Conservation (phyloP, 2,888 invertebrate genomes). For the Nomada ferruginata region DNA sequence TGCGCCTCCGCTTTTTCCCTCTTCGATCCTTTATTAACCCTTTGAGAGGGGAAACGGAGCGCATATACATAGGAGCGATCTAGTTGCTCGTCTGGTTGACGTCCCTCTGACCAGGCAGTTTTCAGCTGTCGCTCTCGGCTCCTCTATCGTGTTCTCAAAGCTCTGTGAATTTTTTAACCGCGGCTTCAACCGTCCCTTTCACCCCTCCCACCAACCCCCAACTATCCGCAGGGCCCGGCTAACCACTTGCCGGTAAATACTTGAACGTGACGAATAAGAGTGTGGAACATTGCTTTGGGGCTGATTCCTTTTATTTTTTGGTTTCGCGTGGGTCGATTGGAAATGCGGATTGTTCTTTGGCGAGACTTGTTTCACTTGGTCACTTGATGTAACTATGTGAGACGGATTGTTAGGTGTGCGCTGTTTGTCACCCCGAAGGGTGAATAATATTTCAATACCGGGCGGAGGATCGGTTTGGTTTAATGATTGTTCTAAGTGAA, state of each 20-base stretch:
- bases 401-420: too few species aligned
- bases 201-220: background rate
- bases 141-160: slow-evolving; percentile 31
- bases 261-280: background rate
- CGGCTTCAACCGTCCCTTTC: background rate
- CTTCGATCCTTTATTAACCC: slow-evolving; percentile 47
- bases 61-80: slow-evolving; percentile 14
- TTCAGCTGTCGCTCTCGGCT: slow-evolving; percentile 39
- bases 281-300: slow-evolving; percentile 6
- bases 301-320: background rate
- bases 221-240: background rate
- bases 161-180: slow-evolving; percentile 40
- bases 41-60: slow-evolving; percentile 29
- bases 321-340: background rate
- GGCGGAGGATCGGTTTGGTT: too few species aligned
- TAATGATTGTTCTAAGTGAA: too few species aligned
- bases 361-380: too few species aligned
- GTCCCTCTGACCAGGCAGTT: slow-evolving; percentile 6
- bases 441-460: too few species aligned
- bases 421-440: too few species aligned
- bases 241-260: slow-evolving; percentile 44
- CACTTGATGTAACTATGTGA: too few species aligned
- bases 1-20: background rate
- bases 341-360: background rate
- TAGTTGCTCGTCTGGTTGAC: background rate